Evolutionary conservation across 2,888 invertebrate genomes (phyloP).

Genomic region (Cecidostiba fungosa): DNA sequence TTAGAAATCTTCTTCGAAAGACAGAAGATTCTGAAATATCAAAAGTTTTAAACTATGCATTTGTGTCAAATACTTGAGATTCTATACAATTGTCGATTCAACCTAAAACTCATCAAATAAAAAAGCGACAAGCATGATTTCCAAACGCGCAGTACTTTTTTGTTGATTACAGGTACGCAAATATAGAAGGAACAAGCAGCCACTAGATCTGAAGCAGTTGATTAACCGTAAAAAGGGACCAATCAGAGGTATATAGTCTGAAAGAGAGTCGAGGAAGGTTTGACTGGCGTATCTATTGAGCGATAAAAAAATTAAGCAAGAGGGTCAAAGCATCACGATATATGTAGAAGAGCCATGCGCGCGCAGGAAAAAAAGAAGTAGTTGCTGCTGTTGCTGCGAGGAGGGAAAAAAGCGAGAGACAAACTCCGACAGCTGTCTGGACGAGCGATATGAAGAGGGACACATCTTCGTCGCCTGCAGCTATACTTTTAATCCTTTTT

Average conservation of each 20-base stretch:
- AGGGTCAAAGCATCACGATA: background rate
- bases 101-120: background rate
- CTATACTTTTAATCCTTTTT: slow-evolving; percentile 1
- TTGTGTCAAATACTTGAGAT: background rate
- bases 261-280: background rate
- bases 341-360: background rate
- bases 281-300: background rate
- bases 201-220: background rate
- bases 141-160: background rate
- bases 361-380: background rate
- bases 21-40: no score
- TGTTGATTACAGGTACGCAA: background rate
- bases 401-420: background rate
- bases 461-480: background rate
- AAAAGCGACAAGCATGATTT: background rate
- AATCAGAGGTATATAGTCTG: background rate
- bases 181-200: background rate
- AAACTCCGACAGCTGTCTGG: slow-evolving; percentile 12
- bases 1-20: no score
- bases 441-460: slow-evolving; percentile 13
- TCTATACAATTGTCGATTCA: background rate
- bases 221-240: background rate
- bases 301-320: background rate
- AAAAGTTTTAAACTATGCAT: background rate
- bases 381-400: background rate